Evolutionary conservation across 2,797 vertebrate genomes (phyloP), one percentile per base, ranked within the genome.

Genomic region (Mallotus villosus): DNA sequence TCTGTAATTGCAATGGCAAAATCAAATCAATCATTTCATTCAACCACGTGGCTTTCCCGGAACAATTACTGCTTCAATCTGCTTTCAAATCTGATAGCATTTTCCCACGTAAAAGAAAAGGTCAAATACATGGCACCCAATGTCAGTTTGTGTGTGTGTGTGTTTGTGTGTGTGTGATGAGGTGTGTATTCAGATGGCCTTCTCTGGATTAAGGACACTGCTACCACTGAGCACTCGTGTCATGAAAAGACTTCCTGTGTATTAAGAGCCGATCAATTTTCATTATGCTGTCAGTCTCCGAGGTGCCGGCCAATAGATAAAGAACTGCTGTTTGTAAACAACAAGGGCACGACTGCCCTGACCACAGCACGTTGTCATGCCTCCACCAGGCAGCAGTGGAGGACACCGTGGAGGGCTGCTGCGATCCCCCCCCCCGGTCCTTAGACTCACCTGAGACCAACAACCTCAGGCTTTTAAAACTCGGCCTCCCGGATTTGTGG

Each of bases 191-290:
- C 9, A 67, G 66, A 32, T 68, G 51, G 21, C 51, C 49, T 57
- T 51, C 21, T 64, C 62, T 29, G 59, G 55, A 19, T 62, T 55
- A 63, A 68, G 72, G 59, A 55, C 72, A 62, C 41, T 34, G 66
- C 24, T 29, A 51, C 72, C 32, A 63, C 21, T 21, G 75, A 75
- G 74, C 74, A 63, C 59, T 74, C 67, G 57, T 53, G 66, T 76
- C 81, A 82, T 78, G 75, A 84, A 74, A 71, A 70, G 73, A 82
- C 61, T 71, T 66, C 66, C 21, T 62, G 25, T 64, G 68, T 68
- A 82, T 77, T 77, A 78, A 78, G 76, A 81, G 68, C 68, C 72
- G 82, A 85, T 87, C 85, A 74, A 85, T 84, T 84, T 75, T 84
- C 79, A 80, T 85, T 82, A 85, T 74, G 77, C 62, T 68, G 70